Base-by-base conservation (phyloP, 1,140 invertebrate genomes). In the Acromyrmex echinatior region DNA sequence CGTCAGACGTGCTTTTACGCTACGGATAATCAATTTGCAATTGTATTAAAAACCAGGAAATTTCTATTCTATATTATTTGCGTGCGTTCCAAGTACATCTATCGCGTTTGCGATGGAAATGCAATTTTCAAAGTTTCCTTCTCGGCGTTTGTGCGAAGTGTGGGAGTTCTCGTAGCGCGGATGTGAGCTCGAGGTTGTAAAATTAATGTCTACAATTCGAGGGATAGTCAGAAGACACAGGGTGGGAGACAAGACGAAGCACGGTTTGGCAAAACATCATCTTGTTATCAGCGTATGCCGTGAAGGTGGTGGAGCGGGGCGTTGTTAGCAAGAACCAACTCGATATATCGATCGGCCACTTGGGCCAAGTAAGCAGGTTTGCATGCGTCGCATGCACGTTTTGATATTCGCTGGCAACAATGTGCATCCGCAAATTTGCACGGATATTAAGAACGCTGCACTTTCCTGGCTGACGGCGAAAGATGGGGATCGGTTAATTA, bases 301-400 rank as follows among this genome's bases (percentile, higher is more conserved):
- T 85, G 86, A 92, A 89, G 87, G 90, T 86, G 91, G 91, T 63
- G 87, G 87, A 85, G 79, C 78, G 74, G 68, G 21, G 71, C 53
- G 88, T 86, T 70, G 88, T 86, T 73, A 87, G 89, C 82, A 89
- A 93, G 91, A 86, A 89, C 77, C 87, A 14, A 93, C 85, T 94
- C 93, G 92, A 94, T 94, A 93, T 93, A 95, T 95, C 92, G 93
- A 95, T 94, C 92, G 79, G 62, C 39, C 81, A 62, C 62, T 74
- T 62, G 84, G 88, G 74, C 91, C 87, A 73, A 87, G 70, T 73
- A 71, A 71, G 35, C 87, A 71, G 62, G 60, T 87, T 84, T 71
- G 80, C 80, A 84, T 84, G 80, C 71, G 68, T 88, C 63, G 80
- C 80, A 84, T 84, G 80, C 70, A 76, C 80, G 68, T 62, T 84